phyloP scores from a whole-genome alignment of 2,888 invertebrate genomes.

The Polyommatus iphigenia region DNA sequence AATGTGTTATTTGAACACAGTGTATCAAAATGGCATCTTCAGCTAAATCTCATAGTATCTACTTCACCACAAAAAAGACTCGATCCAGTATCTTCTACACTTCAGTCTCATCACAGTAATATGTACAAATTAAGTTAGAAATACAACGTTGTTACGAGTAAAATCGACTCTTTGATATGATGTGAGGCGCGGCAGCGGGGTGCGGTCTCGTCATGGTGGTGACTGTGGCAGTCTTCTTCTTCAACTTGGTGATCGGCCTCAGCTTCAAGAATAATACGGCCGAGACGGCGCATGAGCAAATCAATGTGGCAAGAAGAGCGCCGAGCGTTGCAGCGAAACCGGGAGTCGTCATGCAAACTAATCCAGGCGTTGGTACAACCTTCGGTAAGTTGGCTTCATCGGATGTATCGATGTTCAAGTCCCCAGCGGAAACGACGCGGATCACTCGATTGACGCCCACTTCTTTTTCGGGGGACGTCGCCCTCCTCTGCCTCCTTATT shows the following conservation, averaged over 20 bases:
- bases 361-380: conserved; percentile 83
- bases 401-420: conserved; percentile 88
- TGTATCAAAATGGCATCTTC: background rate
- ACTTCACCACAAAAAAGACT: conserved; percentile 43
- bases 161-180: conserved; percentile 82
- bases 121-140: conserved; percentile 74
- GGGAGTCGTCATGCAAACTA: conserved; percentile 97
- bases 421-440: conserved; percentile 94
- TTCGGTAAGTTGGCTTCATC: conserved; percentile 82
- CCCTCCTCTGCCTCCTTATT: conserved; percentile 83
- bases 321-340: conserved; percentile 93
- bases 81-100: conserved; percentile 71
- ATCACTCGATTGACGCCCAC: conserved; percentile 94
- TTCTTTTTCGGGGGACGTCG: conserved; percentile 85
- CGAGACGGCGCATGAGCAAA: conserved; percentile 92
- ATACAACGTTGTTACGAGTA: conserved; percentile 80
- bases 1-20: background rate
- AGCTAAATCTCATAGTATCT: background rate
- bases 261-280: conserved; percentile 91
- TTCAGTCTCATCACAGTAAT: conserved; percentile 80
- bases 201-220: conserved; percentile 72
- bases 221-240: conserved; percentile 77
- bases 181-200: conserved; percentile 67
- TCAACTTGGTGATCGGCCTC: conserved; percentile 83
- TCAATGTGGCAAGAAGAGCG: conserved; percentile 88